phyloP scores from a whole-genome alignment of 2,888 invertebrate species.

The Drosophila pegasa region DNA sequence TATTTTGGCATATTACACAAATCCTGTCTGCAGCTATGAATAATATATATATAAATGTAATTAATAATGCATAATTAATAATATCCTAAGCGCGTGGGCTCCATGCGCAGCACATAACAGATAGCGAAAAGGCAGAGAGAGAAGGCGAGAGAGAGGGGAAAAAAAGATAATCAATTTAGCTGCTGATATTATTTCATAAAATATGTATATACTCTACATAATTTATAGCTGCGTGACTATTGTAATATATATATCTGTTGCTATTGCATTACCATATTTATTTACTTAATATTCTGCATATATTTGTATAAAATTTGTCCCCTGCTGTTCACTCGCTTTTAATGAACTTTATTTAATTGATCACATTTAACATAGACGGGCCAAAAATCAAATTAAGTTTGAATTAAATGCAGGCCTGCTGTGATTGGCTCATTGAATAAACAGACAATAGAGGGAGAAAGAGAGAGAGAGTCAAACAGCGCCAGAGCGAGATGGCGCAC shows the following conservation, averaged over 20 bases:
- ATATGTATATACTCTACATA: neutral
- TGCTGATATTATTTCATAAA: neutral
- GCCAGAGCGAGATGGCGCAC: neutral
- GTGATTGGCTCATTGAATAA: neutral
- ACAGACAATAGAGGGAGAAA: neutral
- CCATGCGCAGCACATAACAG: neutral
- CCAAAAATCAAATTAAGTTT: constrained; percentile 30
- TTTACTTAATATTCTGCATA: neutral
- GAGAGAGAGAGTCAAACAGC: neutral
- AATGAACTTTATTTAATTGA: constrained; percentile 30
- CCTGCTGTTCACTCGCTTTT: neutral
- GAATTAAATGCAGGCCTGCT: constrained; percentile 11
- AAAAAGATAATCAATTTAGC: neutral
- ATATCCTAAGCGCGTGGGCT: constrained; percentile 3
- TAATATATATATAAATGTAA: constrained; percentile 11
- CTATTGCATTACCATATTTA: neutral
- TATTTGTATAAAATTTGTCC: constrained; percentile 1
- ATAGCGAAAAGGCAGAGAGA: neutral
- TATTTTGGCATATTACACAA: neutral
- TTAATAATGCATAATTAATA: constrained; percentile 18
- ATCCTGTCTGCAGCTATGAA: neutral
- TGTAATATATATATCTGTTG: neutral
- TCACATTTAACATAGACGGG: constrained; percentile 25
- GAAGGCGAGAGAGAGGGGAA: neutral
- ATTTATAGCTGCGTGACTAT: too few species aligned